Evolutionary conservation across 1,140 invertebrate genomes (phyloP), one percentile per base, ranked within the genome.

Genomic region (Aphaenogaster floridana): DNA sequence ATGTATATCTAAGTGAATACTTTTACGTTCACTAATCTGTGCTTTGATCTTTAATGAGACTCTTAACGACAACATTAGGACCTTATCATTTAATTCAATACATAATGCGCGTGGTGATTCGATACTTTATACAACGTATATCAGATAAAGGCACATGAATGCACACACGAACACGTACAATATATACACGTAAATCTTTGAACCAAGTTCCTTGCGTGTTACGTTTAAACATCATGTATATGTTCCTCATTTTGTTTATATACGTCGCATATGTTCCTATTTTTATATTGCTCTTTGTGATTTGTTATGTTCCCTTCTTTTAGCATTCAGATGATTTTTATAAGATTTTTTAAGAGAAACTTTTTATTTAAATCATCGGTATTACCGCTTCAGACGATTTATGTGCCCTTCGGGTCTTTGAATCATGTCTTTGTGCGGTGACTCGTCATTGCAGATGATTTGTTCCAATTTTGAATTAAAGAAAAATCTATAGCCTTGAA

Each of bases 121-220:
- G 48, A 63, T 61, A 66, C 28, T 86, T 76, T 48, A 50, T 81
- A 76, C 39, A 74, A 76, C 79, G 17, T 52, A 81, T 15, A n/a
- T 86, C 42, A 59, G 28, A n/a, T 34, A 21, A 45, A 45, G n/a
- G 54, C 4, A 66, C 9, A 66, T 54, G n/a, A 15, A 86, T 21
- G 28, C 15, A 69, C 54, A 88, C n/a, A 72, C 28, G 13, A 13
- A 71, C n/a, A 61, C 45, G 45, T 72, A 88, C 87, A 36, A 69
- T 45, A 69, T 66, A 54, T 45, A 66, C 72, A 87, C 72, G 83
- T 88, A 86, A 85, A 92, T 92, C 74, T 86, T 88, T 90, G 88
- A 88, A 92, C 90, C 89, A 93, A 94, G 93, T 94, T 95, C 93
- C 93, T 94, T 88, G 88, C 90, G 92, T 90, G 90, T 94, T 94